Conservation (phyloP, 2,113 vertebrate species). For the Pseudopodoces humilis region DNA sequence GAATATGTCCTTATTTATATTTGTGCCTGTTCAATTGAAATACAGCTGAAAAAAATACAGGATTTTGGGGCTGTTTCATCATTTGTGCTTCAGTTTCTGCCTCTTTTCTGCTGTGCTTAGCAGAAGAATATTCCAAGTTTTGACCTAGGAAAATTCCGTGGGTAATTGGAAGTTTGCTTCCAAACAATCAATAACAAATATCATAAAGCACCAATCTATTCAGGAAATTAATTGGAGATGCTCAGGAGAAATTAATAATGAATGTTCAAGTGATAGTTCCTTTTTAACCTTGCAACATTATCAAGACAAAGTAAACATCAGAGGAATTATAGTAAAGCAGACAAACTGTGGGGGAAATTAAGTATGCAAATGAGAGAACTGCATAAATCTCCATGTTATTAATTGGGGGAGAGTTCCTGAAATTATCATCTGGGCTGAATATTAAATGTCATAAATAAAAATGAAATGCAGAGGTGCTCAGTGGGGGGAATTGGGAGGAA, state of each 20-base stretch:
- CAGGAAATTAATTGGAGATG: slow-evolving; percentile 67
- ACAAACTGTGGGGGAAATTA: slow-evolving; percentile 57
- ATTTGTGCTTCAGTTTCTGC: not conserved
- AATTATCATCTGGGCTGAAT: slow-evolving; percentile 39
- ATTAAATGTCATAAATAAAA: slow-evolving; percentile 21
- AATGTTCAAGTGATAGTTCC: slow-evolving; percentile 60
- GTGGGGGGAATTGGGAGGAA: not conserved
- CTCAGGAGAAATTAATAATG: slow-evolving; percentile 73
- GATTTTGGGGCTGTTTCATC: not conserved
- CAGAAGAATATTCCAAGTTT: not conserved
- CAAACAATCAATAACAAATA: slow-evolving; percentile 68
- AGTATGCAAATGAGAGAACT: slow-evolving; percentile 54
- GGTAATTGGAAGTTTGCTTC: slow-evolving; percentile 66
- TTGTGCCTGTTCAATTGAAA: not conserved
- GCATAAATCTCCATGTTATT: slow-evolving; percentile 74
- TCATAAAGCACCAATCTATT: slow-evolving; percentile 62
- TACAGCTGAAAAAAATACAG: not conserved
- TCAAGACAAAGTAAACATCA: slow-evolving; percentile 74
- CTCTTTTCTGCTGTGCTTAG: not conserved
- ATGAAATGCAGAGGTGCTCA: not conserved
- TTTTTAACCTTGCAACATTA: slow-evolving; percentile 69
- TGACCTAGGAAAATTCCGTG: not conserved
- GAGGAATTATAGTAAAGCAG: slow-evolving; percentile 58
- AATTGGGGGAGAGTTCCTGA: slow-evolving; percentile 50
- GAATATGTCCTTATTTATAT: not conserved